phyloP scores from a whole-genome alignment of 2,797 vertebrate species.

The Podarcis siculus region DNA sequence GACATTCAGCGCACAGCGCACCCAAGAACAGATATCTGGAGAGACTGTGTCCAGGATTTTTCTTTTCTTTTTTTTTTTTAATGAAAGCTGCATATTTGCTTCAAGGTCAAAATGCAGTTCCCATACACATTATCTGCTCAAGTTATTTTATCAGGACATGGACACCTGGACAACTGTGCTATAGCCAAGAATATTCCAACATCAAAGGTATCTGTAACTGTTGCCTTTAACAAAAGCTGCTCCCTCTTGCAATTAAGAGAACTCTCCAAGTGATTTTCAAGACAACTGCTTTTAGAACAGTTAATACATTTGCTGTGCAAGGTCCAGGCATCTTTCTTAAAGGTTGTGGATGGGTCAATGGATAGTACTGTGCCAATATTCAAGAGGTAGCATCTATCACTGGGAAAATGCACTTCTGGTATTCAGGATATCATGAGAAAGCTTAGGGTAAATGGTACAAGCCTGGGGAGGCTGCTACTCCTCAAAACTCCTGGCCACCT shows the following conservation, averaged over 20 bases:
- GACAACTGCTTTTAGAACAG: neutral
- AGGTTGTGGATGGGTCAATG: neutral
- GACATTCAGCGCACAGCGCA: slow-evolving; percentile 35
- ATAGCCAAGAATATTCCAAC: neutral
- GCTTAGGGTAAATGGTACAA: too few relatives aligned
- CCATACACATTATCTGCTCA: neutral
- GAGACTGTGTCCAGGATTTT: neutral
- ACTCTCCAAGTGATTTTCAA: neutral
- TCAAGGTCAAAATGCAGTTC: slow-evolving; percentile 12
- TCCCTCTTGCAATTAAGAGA: neutral
- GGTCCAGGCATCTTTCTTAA: neutral
- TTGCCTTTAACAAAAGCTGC: neutral
- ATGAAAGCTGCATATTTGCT: neutral
- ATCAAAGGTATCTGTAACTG: neutral
- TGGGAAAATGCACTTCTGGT: neutral
- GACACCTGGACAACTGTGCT: neutral
- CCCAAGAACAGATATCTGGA: slow-evolving; percentile 35
- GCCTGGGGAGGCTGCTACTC: too few relatives aligned
- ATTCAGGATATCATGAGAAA: neutral
- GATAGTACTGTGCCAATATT: neutral
- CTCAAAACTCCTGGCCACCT: too few relatives aligned
- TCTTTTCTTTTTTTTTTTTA: neutral
- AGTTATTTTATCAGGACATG: neutral
- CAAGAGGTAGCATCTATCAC: neutral
- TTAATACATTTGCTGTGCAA: neutral